These are phyloP conservation scores for Anthrax anthrax DNA, from an alignment of 2,888 invertebrate species.

Conservation along the genomic window DNA sequence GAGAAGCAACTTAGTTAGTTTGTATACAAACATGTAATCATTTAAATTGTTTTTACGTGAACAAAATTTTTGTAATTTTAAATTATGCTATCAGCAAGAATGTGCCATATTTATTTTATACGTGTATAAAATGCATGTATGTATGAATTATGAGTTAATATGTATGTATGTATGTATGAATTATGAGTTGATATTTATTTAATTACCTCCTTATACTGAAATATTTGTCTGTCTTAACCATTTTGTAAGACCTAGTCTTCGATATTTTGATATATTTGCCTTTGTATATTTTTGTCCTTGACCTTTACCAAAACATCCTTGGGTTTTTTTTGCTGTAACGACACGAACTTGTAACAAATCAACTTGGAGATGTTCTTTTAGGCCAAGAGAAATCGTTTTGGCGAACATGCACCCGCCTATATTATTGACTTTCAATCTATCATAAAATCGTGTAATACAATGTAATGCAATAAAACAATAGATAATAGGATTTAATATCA, in stretches of 20 bases:
- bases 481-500: too few relatives aligned
- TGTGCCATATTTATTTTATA: too few relatives aligned
- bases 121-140: too few relatives aligned
- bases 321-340: slow-evolving; percentile 58
- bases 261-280: slow-evolving; percentile 62
- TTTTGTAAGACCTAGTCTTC: slow-evolving; percentile 52
- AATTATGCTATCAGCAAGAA: background rate
- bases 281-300: slow-evolving; percentile 71
- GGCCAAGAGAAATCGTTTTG: slow-evolving; percentile 53
- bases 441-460: too few relatives aligned
- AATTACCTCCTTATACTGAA: slow-evolving; percentile 51
- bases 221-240: slow-evolving; percentile 65
- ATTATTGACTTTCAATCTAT: slow-evolving; percentile 60
- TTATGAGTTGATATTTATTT: too few relatives aligned
- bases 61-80: too few relatives aligned
- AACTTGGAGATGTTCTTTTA: slow-evolving; percentile 63
- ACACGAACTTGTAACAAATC: slow-evolving; percentile 50
- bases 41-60: too few relatives aligned
- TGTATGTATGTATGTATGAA: too few relatives aligned
- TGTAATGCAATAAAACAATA: too few relatives aligned
- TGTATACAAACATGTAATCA: too few relatives aligned
- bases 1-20: too few relatives aligned
- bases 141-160: too few relatives aligned
- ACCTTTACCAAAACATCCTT: slow-evolving; percentile 71
- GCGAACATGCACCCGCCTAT: slow-evolving; percentile 81